Evolutionary conservation across 2,888 invertebrate species (phyloP).

Genomic region (Nebria salina): DNA sequence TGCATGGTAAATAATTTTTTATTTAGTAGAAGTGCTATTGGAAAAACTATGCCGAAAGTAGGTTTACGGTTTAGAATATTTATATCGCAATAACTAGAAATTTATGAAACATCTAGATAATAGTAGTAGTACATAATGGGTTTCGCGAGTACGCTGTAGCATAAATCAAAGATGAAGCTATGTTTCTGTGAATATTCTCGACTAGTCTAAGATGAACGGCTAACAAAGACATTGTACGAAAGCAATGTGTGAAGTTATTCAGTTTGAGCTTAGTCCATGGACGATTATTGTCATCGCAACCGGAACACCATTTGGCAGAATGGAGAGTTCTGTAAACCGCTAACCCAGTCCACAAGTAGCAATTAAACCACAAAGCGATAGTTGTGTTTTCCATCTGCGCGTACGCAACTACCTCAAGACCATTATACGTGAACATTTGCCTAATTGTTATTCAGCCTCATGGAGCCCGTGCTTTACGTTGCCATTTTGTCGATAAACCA

Average conservation of each 20-base stretch:
- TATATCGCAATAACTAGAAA: too few relatives aligned
- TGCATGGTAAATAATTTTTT: too few relatives aligned
- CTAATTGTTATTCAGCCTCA: not conserved
- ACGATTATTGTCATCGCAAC: not conserved
- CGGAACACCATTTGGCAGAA: not conserved
- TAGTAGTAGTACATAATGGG: too few relatives aligned
- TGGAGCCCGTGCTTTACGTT: not conserved
- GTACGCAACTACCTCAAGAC: not conserved
- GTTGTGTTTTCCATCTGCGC: not conserved
- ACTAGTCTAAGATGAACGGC: not conserved
- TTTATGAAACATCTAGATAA: too few relatives aligned
- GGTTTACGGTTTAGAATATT: too few relatives aligned
- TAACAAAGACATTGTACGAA: not conserved
- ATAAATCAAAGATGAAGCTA: not conserved
- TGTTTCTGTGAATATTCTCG: not conserved
- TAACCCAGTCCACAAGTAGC: constrained; percentile 1
- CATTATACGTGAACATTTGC: not conserved
- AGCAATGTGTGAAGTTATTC: not conserved
- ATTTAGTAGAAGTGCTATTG: too few relatives aligned
- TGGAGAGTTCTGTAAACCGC: not conserved
- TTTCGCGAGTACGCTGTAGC: too few relatives aligned
- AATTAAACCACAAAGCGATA: not conserved
- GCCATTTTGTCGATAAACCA: not conserved
- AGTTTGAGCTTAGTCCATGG: not conserved
- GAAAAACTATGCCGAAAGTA: too few relatives aligned